These are phyloP conservation scores for Scylla paramamosain DNA, from an alignment of 1,140 invertebrate species.

Conservation along the genomic window DNA sequence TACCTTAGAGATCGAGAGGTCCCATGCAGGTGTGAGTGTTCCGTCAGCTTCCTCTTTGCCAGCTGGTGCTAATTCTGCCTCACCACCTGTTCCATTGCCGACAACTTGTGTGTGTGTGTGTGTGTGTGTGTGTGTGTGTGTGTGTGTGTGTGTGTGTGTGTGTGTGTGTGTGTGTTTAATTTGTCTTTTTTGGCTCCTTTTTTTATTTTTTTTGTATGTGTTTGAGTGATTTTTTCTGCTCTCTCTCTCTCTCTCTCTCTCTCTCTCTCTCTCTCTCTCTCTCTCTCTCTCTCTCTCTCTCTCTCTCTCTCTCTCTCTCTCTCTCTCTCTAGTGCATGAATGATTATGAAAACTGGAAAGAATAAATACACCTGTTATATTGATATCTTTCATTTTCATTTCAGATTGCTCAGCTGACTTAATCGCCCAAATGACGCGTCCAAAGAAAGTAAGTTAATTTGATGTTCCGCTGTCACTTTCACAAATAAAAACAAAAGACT, in stretches of 20 bases:
- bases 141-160: too few relatives aligned
- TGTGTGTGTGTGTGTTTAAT: too few relatives aligned
- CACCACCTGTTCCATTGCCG: background rate
- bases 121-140: too few relatives aligned
- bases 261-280: constrained; percentile 33
- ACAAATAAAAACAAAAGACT: too few relatives aligned
- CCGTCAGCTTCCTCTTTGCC: background rate
- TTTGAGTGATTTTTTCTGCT: too few relatives aligned
- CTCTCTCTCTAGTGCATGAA: too few relatives aligned
- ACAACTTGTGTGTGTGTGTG: background rate
- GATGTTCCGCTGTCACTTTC: too few relatives aligned
- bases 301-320: background rate
- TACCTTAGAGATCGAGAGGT: background rate
- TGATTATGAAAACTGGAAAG: too few relatives aligned
- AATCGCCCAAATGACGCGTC: background rate
- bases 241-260: constrained; percentile 9
- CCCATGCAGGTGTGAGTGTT: background rate
- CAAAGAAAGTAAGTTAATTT: background rate
- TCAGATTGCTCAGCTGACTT: background rate
- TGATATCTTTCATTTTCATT: background rate
- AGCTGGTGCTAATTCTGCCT: background rate
- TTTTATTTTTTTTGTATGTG: too few relatives aligned
- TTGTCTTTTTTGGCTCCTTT: too few relatives aligned
- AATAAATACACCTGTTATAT: too few relatives aligned
- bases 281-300: constrained; percentile 33